Evolutionary conservation across 2,888 invertebrate genomes (phyloP).

Genomic region (Sinopyrophorus schimmeli): DNA sequence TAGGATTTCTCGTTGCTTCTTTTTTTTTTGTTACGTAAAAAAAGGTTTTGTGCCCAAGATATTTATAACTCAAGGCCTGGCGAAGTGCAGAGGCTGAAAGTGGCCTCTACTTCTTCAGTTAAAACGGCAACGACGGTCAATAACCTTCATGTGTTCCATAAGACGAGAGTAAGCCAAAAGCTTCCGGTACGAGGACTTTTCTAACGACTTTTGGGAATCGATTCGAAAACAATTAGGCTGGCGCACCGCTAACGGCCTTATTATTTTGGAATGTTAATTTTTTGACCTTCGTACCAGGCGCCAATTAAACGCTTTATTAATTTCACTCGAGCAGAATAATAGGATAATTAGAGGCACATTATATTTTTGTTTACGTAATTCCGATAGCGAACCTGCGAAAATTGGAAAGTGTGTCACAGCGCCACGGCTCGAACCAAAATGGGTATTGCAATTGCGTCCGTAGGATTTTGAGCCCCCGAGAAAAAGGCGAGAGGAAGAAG

Average conservation of each 20-base stretch:
- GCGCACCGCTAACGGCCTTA: too few relatives aligned
- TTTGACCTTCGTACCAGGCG: constrained; percentile 32
- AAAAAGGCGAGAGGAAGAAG: too few relatives aligned
- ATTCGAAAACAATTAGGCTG: too few relatives aligned
- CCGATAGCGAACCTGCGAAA: constrained; percentile 27
- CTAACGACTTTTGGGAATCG: too few relatives aligned
- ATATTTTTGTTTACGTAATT: constrained; percentile 21
- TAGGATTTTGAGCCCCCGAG: too few relatives aligned
- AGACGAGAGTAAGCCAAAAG: constrained; percentile 16
- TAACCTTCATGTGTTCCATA: constrained; percentile 25
- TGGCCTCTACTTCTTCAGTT: constrained; percentile 23
- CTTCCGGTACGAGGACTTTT: constrained; percentile 19
- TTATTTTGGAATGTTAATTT: too few relatives aligned
- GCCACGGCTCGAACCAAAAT: too few relatives aligned
- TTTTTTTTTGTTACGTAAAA: constrained; percentile 1
- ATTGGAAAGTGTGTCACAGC: constrained; percentile 39
- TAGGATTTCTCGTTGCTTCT: neutral
- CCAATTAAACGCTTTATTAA: constrained; percentile 18
- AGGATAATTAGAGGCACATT: constrained; percentile 7
- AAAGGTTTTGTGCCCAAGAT: constrained; percentile 13
- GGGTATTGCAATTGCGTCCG: too few relatives aligned
- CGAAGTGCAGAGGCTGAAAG: constrained; percentile 27
- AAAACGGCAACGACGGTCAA: constrained; percentile 29
- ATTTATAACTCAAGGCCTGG: constrained; percentile 17
- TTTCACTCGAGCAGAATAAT: constrained; percentile 15